phyloP scores from a whole-genome alignment of 1,140 invertebrate species.

The Bicyclus anynana region DNA sequence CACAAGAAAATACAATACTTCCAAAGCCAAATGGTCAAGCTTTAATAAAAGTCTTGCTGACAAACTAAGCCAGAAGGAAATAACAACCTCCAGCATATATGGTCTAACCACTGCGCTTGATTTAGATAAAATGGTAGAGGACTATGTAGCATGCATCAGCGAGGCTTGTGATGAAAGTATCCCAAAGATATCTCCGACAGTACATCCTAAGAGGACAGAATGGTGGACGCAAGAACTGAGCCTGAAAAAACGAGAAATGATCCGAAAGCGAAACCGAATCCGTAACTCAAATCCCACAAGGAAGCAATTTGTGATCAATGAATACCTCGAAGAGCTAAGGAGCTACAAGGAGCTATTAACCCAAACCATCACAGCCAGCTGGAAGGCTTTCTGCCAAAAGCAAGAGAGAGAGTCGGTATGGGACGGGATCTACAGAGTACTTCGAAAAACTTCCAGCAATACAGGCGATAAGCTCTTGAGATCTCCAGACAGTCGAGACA shows the following conservation, averaged over 20 bases:
- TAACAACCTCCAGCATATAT: background rate
- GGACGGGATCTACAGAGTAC: background rate
- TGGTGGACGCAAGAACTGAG: constrained; percentile 5
- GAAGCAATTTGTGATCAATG: background rate
- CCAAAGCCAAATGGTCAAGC: background rate
- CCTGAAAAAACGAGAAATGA: background rate
- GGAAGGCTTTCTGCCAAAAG: background rate
- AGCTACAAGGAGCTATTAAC: background rate
- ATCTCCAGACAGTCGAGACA: background rate
- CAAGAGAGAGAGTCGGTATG: constrained; percentile 3
- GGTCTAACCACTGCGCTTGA: too few species aligned
- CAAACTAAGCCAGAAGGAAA: background rate
- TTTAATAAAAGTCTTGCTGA: background rate
- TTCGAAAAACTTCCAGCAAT: background rate
- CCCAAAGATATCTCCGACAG: background rate
- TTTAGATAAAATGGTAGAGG: background rate
- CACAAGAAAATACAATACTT: background rate
- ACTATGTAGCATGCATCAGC: background rate
- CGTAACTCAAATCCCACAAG: background rate
- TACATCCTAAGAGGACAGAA: too few species aligned
- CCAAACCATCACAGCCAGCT: background rate
- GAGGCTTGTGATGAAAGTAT: background rate
- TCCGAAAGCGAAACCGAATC: background rate
- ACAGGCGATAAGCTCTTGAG: background rate
- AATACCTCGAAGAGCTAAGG: background rate